phyloP scores from a whole-genome alignment of 2,888 invertebrate species.

The Tachina grossa region DNA sequence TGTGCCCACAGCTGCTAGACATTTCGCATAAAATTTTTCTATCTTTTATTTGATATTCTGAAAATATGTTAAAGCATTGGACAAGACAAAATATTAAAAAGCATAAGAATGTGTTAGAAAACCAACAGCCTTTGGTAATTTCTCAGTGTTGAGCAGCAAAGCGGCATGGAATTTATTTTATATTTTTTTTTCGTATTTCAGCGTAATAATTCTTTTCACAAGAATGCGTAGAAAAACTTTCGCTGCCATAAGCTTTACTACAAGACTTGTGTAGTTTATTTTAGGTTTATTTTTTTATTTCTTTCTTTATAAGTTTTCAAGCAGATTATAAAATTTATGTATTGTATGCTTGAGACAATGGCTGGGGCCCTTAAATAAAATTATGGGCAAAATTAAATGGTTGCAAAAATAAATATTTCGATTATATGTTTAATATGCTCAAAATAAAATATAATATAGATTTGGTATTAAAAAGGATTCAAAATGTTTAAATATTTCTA shows the following conservation, averaged over 20 bases:
- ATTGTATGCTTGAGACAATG: slow-evolving; percentile 68
- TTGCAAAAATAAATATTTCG: neutral
- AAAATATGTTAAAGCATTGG: slow-evolving; percentile 53
- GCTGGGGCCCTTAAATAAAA: slow-evolving; percentile 54
- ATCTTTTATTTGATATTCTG: slow-evolving; percentile 38
- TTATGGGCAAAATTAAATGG: slow-evolving; percentile 23
- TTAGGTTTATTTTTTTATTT: neutral
- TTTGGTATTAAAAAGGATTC: slow-evolving; percentile 48
- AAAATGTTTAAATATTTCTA: neutral
- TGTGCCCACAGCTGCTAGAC: slow-evolving; percentile 7
- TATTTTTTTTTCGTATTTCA: slow-evolving; percentile 27
- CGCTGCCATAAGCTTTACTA: slow-evolving; percentile 64
- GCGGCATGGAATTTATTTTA: neutral
- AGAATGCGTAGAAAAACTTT: slow-evolving; percentile 71
- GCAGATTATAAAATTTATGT: slow-evolving; percentile 70
- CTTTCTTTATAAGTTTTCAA: slow-evolving; percentile 12
- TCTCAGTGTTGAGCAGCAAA: slow-evolving; percentile 22
- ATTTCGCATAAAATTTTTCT: slow-evolving; percentile 37
- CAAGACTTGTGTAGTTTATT: slow-evolving; percentile 38
- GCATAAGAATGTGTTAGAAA: slow-evolving; percentile 53
- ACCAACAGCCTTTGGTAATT: slow-evolving; percentile 59
- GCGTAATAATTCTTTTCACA: slow-evolving; percentile 70
- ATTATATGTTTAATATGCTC: slow-evolving; percentile 9
- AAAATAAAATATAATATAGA: slow-evolving; percentile 33
- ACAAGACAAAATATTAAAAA: slow-evolving; percentile 9